Conservation (phyloP, 2,797 vertebrate genomes). For the Pagetopsis macropterus region DNA sequence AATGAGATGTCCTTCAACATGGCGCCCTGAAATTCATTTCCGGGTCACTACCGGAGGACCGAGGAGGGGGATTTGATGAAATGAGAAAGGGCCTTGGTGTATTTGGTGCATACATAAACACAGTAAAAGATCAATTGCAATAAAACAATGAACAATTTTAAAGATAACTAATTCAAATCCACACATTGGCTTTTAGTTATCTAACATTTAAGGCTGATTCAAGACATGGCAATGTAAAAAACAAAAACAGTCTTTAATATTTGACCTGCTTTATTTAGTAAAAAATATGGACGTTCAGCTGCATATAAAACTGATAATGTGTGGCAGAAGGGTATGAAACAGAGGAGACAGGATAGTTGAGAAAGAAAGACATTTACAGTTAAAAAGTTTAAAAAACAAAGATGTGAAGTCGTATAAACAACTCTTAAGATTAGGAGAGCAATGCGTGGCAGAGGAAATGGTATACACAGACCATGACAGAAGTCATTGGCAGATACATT, state of each 20-base stretch:
- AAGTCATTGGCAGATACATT: neutral
- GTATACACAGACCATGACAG: neutral
- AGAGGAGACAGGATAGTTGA: constrained; percentile 9
- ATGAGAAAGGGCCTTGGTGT: too few species aligned
- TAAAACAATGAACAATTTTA: too few species aligned
- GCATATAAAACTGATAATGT: constrained; percentile 15
- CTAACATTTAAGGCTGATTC: neutral
- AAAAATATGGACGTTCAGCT: constrained; percentile 36
- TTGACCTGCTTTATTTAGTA: constrained; percentile 62
- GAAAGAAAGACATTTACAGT: constrained; percentile 4
- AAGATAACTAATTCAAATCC: neutral
- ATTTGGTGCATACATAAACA: too few species aligned
- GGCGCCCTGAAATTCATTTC: too few species aligned
- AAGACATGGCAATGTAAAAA: neutral
- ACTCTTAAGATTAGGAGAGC: neutral
- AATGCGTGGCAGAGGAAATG: neutral
- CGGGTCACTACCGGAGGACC: too few species aligned
- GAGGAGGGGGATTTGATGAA: too few species aligned
- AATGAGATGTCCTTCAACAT: too few species aligned
- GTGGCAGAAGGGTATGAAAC: neutral
- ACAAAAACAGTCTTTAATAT: neutral
- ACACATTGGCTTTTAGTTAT: neutral
- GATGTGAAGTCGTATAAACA: neutral
- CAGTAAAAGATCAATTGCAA: too few species aligned
- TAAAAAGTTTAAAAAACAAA: constrained; percentile 21